Base-by-base conservation (phyloP, 1,140 invertebrate species). In the Drosophila ironensis region DNA sequence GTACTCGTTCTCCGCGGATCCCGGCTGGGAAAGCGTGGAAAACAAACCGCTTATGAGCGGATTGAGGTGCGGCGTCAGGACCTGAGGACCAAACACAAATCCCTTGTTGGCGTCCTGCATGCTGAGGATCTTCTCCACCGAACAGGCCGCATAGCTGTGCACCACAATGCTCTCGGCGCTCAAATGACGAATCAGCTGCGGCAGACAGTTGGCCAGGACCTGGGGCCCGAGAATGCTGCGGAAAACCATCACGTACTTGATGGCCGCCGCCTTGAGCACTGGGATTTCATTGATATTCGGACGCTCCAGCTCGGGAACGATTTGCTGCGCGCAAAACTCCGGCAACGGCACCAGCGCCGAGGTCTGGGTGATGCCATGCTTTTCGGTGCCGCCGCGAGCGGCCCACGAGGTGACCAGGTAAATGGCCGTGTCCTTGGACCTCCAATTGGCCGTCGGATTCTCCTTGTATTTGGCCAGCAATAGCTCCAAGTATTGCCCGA, bases 221-320 rank as follows among this genome's bases (percentile, higher is more conserved):
- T 97, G 95, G 25, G 92, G 92, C 0, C 97, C 95, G 42, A 99
- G 91, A 57, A 98, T 93, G 74, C 95, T 96, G 53, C 98, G 93
- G 90, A 99, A 99, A 8, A 95, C 97, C 94, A 99, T 97, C 6
- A 99, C 91, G 89, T 98, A 99, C 89, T 99, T 99, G 14, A 99
- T 95, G 5, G 96, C 95, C 91, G 98, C 98, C 0, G 98, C 97
- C 91, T 98, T 98, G 11, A 99, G 91, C 9, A 99, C 97, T 2
- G 98, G 97, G 51, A 95, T 91, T 44, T 95, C 93, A 87, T 97
- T 95, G 2, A 98, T 97, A 90, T 97, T 92, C 28, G 92, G 77
- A 73, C 94, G 92, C 69, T 94, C 92, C 46, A 99, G 91, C 90
- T 99, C 98, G 1, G 96, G 94, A 40, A 97, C 82, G 67, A 99